Base-by-base conservation (phyloP, 1,140 invertebrate genomes). In the Drosophila parvula region DNA sequence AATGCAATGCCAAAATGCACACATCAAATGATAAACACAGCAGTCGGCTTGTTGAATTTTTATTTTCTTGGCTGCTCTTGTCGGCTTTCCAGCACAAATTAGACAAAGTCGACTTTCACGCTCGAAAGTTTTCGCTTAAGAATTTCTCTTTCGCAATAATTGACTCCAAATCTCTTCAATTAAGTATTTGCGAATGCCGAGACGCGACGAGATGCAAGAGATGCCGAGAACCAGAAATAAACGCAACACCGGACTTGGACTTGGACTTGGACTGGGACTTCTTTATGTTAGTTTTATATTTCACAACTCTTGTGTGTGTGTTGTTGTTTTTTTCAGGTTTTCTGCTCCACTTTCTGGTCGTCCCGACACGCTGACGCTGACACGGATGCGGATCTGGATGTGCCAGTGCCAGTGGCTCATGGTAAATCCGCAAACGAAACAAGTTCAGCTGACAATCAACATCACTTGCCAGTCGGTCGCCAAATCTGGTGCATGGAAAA, bases 121-220 rank as follows among this genome's bases (percentile, higher is more conserved):
- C 47, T 76, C 76, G 82, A 86, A 86, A 86, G 82, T 88, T 76
- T 74, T 57, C 61, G 77, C 57, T 78, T 58, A 71, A 88, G 84
- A 88, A 88, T 88, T 88, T 89, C 84, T 88, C 84, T 88, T 88
- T 89, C 80, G 80, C 80, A 78, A 74, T 88, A 88, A 89, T 84
- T 88, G 84, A 89, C 84, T 75, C 79, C 58, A 88, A 88, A 89
- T 88, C 84, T 67, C 62, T 78, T 81, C 78, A 89, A 88, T 88
- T 88, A 89, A 84, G 65, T 60, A 89, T 69, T 53, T 77, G 76
- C 65, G 57, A 85, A 74, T 81, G 79, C 75, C 68, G 50, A 68
- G 63, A 64, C 38, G 47, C 60, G 73, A 65, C 47, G 34, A 53
- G 51, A 27, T 53, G 51, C 51, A 53, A 62, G 44, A 58, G 61